Evolutionary conservation across 2,113 vertebrate species (phyloP), one percentile per base, ranked within the genome.

Genomic region (Quiscalus mexicanus): DNA sequence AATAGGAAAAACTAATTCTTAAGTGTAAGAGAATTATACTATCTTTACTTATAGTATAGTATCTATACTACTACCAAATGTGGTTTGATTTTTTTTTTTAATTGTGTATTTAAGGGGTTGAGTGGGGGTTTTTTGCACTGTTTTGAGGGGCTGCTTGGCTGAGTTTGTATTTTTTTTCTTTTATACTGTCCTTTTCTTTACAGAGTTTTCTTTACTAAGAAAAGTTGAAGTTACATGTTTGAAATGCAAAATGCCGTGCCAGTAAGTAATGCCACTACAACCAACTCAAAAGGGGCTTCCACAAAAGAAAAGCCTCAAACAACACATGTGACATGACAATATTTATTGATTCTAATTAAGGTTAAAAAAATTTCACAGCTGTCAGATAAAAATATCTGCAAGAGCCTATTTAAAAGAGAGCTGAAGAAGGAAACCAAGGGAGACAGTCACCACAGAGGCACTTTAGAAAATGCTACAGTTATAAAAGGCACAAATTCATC

Each of bases 381-480:
- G 86, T 87, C 94, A 95, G 95, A 82, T 97, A 96, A 97, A 97
- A 96, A 95, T 95, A 97, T 56, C 94, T 79, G 89, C 93, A 80
- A 80, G 83, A 81, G 67, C 62, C 87, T 63, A 85, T 52, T 88
- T 90, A 84, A 96, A 96, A 91, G 58, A 76, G 89, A 97, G 95
- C 74, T 56, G 76, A 89, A 91, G 89, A 89, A 95, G 89, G 77
- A 92, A 96, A 93, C 86, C 84, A 90, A 94, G 25, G 52, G 94
- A 96, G 62, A 97, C 94, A 96, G 79, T 89, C 93, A 96, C 95
- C 90, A 97, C 94, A 94, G 96, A 97, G 97, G 97, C 97, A 97
- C 97, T 97, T 97, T 76, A 97, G 97, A 97, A 96, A 96, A 96
- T 87, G 87, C 94, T 95, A 97, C 93, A 19, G 87, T 96, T 96